Evolutionary conservation across 2,888 invertebrate genomes (phyloP).

Genomic region (Ametastegia equiseti): DNA sequence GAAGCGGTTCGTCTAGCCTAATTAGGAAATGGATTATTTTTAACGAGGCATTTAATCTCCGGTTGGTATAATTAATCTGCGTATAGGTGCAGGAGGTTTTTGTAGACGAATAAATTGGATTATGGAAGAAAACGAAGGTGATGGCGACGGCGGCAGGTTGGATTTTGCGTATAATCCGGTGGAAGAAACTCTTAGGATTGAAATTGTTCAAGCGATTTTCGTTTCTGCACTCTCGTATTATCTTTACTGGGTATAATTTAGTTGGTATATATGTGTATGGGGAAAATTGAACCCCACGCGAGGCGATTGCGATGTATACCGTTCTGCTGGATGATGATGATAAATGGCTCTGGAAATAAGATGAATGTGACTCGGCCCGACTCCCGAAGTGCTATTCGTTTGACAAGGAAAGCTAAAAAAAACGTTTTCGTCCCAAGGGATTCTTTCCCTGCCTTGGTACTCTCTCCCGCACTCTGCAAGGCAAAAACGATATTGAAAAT

Average conservation of each 20-base stretch:
- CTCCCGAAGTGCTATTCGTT: not conserved
- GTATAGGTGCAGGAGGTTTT: too few relatives aligned
- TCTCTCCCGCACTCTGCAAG: not conserved
- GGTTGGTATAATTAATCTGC: not conserved
- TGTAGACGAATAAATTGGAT: too few relatives aligned
- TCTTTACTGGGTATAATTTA: not conserved
- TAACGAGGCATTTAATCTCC: not conserved
- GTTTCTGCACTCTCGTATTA: too few relatives aligned
- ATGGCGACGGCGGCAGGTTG: too few relatives aligned
- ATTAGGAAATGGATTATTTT: not conserved
- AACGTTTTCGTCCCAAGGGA: not conserved
- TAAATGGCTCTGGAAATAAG: constrained; percentile 22
- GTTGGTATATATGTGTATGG: not conserved
- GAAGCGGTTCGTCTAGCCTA: not conserved
- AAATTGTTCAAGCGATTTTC: too few relatives aligned
- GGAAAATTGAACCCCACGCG: not conserved
- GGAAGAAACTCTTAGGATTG: not conserved
- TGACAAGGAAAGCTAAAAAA: not conserved
- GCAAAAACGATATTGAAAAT: not conserved
- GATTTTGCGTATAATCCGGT: too few relatives aligned
- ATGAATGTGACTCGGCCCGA: constrained; percentile 13
- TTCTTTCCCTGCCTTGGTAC: not conserved
- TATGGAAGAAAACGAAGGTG: too few relatives aligned
- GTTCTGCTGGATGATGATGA: constrained; percentile 7
- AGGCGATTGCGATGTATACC: not conserved